A percentile compares a stretch with the other conserved stretches of the same genome.
Evolutionary conservation across 1,140 invertebrate genomes (phyloP).

Genomic region (Drosophila setifemur): DNA sequence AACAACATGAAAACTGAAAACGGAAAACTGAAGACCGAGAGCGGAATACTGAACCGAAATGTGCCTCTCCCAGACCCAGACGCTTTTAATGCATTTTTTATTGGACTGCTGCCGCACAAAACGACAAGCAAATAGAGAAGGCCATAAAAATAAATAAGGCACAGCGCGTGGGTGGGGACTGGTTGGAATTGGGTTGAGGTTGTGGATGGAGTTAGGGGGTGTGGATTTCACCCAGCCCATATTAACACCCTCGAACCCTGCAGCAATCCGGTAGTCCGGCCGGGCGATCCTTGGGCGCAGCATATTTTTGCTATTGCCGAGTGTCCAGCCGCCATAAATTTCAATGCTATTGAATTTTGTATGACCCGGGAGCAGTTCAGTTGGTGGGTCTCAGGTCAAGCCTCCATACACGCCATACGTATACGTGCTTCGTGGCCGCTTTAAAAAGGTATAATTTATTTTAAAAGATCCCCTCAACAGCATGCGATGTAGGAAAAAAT

Average conservation of each 20-base stretch:
- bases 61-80: constrained; percentile 54
- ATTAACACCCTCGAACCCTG: constrained; percentile 52
- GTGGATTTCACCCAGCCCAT: constrained; percentile 29
- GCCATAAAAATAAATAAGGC: constrained; percentile 78
- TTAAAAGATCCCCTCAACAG: constrained; percentile 70
- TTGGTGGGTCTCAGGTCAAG: constrained; percentile 32
- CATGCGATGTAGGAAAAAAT: constrained; percentile 13
- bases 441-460: constrained; percentile 79
- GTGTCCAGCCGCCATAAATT: constrained; percentile 79
- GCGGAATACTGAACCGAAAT: constrained; percentile 46
- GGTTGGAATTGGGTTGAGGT: background rate
- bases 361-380: constrained; percentile 37
- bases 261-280: background rate
- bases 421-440: constrained; percentile 53
- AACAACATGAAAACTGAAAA: no score
- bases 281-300: constrained; percentile 48
- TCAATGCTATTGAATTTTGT: constrained; percentile 77
- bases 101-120: constrained; percentile 69
- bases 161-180: constrained; percentile 4
- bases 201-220: no score
- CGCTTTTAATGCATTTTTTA: constrained; percentile 81
- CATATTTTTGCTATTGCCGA: constrained; percentile 66
- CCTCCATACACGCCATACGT: background rate
- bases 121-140: constrained; percentile 76
- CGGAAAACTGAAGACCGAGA: background rate